Percentiles rank a stretch among this genome's conserved stretches.
Conservation (phyloP, 2,113 vertebrate species). For the Trichechus manatus region DNA sequence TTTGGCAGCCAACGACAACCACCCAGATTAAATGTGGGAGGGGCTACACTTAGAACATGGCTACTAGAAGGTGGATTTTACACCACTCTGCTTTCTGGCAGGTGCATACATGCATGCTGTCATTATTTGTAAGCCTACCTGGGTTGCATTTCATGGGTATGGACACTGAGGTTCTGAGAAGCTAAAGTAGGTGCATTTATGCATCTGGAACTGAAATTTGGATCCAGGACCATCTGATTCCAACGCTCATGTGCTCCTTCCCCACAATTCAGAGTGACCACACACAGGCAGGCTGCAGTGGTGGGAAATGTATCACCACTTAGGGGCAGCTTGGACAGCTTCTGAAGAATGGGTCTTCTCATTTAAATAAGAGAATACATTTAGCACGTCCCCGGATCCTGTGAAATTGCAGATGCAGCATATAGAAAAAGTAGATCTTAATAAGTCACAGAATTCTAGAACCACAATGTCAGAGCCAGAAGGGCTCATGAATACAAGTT, state of each 20-base stretch:
- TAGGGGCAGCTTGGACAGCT: neutral
- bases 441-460: constrained; percentile 51
- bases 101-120: neutral
- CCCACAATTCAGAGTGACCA: neutral
- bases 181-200: neutral
- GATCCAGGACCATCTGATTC: neutral
- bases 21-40: neutral
- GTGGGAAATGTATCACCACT: neutral
- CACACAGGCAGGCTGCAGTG: neutral
- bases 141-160: neutral
- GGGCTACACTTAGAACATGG: neutral
- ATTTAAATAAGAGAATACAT: constrained; percentile 41
- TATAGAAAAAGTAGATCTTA: constrained; percentile 32
- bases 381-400: neutral
- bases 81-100: neutral
- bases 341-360: constrained; percentile 37
- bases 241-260: too few species aligned
- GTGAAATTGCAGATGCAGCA: constrained; percentile 25
- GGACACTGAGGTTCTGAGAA: neutral
- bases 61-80: neutral
- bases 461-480: constrained; percentile 1
- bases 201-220: neutral
- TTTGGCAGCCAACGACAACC: neutral
- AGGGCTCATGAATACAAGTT: neutral
- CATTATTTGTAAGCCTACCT: neutral